Percentiles rank a stretch among this genome's conserved stretches.
phyloP scores from a whole-genome alignment of 2,888 invertebrate species.

The Harmothoe impar region DNA sequence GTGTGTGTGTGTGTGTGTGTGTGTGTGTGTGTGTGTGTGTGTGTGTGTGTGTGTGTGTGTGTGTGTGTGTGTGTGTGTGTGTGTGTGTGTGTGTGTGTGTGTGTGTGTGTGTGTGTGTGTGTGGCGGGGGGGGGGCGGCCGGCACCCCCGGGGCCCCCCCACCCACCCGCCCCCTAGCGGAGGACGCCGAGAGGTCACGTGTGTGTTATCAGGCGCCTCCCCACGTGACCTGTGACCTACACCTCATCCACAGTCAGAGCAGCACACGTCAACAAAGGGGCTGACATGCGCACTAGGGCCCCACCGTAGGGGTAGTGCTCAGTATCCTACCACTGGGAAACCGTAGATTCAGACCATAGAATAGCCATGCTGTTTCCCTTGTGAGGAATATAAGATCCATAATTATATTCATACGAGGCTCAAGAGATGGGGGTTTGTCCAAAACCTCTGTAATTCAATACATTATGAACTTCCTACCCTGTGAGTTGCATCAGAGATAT shows the following conservation, averaged over 20 bases:
- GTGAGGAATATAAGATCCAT: too few species aligned
- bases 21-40: conserved; percentile 61
- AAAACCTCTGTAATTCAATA: too few species aligned
- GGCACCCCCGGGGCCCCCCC: background rate
- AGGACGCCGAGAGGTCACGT: background rate
- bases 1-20: conserved; percentile 64
- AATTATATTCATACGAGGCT: too few species aligned
- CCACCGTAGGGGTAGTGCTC: too few species aligned
- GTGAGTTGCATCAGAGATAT: too few species aligned
- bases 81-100: conserved; percentile 65
- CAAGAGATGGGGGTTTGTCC: too few species aligned
- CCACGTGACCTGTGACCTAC: background rate
- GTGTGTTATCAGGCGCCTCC: conserved; percentile 5
- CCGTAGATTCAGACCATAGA: too few species aligned
- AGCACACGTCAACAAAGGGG: too few species aligned
- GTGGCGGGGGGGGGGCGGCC: background rate
- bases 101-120: conserved; percentile 26
- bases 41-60: conserved; percentile 62
- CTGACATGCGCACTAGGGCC: too few species aligned
- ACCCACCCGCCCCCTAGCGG: background rate
- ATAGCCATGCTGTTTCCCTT: too few species aligned
- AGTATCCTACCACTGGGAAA: too few species aligned
- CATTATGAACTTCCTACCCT: too few species aligned
- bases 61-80: conserved; percentile 63
- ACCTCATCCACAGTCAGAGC: background rate